phyloP scores from a whole-genome alignment of 2,113 vertebrate species.

The Notarius lentiginosus region DNA sequence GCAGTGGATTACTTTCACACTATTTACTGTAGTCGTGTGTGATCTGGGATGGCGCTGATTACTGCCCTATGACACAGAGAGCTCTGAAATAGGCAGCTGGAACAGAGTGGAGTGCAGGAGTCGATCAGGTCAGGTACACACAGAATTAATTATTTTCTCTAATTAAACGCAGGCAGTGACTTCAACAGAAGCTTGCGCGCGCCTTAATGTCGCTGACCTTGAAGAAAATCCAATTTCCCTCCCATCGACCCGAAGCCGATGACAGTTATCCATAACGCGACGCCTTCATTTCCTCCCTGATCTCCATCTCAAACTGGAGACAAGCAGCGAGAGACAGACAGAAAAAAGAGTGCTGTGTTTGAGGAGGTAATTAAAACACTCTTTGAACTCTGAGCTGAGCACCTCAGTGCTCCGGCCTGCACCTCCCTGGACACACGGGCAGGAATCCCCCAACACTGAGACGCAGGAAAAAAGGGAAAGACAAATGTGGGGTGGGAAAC shows the following conservation, averaged over 20 bases:
- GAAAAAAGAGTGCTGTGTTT: constrained; percentile 60
- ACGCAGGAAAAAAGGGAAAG: constrained; percentile 42
- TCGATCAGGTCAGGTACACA: constrained; percentile 16
- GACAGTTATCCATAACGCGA: constrained; percentile 63
- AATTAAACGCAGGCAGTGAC: constrained; percentile 42
- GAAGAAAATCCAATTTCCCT: constrained; percentile 78
- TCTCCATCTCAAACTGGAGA: constrained; percentile 42
- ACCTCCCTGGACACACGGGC: background rate
- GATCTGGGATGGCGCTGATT: background rate
- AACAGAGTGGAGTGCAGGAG: background rate
- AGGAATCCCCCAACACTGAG: constrained; percentile 35
- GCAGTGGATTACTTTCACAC: background rate
- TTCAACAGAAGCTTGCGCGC: constrained; percentile 57
- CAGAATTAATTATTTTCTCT: constrained; percentile 26
- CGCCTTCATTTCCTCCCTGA: constrained; percentile 65
- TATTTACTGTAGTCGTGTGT: background rate
- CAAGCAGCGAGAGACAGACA: constrained; percentile 48
- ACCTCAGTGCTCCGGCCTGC: background rate
- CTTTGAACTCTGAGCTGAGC: constrained; percentile 59
- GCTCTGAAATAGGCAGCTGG: background rate
- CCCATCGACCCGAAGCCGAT: constrained; percentile 56
- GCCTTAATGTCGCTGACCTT: constrained; percentile 76
- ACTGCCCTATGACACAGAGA: background rate
- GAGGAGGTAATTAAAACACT: constrained; percentile 71
- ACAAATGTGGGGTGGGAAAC: constrained; percentile 27